Percentiles rank a stretch among this genome's conserved stretches.
phyloP scores from a whole-genome alignment of 2,888 invertebrate species.

The Eupithecia pulchellata region DNA sequence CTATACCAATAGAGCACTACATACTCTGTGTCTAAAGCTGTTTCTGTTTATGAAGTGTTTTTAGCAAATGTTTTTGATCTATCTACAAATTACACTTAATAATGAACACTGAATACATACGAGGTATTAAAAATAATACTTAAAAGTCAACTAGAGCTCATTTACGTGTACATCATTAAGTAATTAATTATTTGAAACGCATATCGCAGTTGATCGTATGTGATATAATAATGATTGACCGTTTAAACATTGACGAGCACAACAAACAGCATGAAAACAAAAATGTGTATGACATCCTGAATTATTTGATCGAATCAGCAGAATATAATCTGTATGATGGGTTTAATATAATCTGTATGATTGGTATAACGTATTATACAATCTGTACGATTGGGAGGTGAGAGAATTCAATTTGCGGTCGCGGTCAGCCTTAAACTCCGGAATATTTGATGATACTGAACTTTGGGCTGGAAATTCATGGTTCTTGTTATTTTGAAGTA shows the following conservation, averaged over 20 bases:
- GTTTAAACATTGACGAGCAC: neutral
- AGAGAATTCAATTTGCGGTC: slow-evolving; percentile 23
- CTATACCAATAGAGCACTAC: too few relatives aligned
- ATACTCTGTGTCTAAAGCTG: too few relatives aligned
- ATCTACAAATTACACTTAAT: neutral
- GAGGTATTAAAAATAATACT: neutral
- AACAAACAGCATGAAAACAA: neutral
- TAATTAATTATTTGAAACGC: neutral
- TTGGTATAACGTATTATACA: neutral
- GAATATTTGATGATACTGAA: neutral
- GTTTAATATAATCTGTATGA: neutral
- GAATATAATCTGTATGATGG: neutral
- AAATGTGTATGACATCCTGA: neutral
- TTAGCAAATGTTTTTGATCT: too few relatives aligned
- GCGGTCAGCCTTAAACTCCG: slow-evolving; percentile 1
- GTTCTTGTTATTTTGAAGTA: neutral
- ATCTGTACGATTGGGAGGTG: neutral
- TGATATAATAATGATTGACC: neutral
- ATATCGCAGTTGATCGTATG: neutral
- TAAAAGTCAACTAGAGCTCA: neutral
- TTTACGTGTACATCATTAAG: neutral
- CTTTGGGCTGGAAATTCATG: neutral
- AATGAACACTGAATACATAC: too few relatives aligned
- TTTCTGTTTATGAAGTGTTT: too few relatives aligned
- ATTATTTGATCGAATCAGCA: neutral